phyloP scores from a whole-genome alignment of 1,140 invertebrate genomes.

The Halyomorpha halys region DNA sequence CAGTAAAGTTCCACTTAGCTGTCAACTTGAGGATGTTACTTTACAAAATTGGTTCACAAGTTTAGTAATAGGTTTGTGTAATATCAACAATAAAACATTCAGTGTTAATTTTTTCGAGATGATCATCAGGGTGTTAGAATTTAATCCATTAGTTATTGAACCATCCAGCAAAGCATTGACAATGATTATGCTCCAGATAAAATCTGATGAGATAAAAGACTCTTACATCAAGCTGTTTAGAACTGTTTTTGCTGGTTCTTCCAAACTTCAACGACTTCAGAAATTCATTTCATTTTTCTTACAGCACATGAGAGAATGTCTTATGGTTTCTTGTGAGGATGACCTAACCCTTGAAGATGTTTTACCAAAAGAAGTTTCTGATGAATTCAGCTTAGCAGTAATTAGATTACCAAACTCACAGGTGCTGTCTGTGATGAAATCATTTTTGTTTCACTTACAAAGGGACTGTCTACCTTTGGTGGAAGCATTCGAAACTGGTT shows the following conservation, averaged over 20 bases:
- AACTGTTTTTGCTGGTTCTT: constrained; percentile 15
- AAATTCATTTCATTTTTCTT: constrained; percentile 21
- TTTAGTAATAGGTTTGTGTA: constrained; percentile 20
- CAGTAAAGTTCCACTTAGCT: constrained; percentile 16
- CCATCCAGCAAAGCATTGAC: constrained; percentile 12
- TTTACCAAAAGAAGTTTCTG: constrained; percentile 18
- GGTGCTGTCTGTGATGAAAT: constrained; percentile 19
- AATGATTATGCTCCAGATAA: constrained; percentile 20
- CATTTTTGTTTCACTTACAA: constrained; percentile 22
- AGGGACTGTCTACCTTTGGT: constrained; percentile 13
- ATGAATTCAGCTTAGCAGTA: constrained; percentile 19
- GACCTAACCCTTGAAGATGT: constrained; percentile 14
- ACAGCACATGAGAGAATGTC: constrained; percentile 15
- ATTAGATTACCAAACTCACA: constrained; percentile 15
- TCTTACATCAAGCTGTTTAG: constrained; percentile 14
- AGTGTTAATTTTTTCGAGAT: constrained; percentile 20
- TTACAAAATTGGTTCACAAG: constrained; percentile 24
- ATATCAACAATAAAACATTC: constrained; percentile 20
- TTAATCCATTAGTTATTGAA: constrained; percentile 25
- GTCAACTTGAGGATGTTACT: constrained; percentile 16
- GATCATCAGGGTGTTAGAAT: constrained; percentile 20
- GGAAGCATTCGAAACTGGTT: background rate
- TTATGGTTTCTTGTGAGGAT: constrained; percentile 7
- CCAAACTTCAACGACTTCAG: constrained; percentile 18
- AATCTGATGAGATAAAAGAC: background rate